Conservation (phyloP, 2,888 invertebrate genomes). For the Phasia obesa region DNA sequence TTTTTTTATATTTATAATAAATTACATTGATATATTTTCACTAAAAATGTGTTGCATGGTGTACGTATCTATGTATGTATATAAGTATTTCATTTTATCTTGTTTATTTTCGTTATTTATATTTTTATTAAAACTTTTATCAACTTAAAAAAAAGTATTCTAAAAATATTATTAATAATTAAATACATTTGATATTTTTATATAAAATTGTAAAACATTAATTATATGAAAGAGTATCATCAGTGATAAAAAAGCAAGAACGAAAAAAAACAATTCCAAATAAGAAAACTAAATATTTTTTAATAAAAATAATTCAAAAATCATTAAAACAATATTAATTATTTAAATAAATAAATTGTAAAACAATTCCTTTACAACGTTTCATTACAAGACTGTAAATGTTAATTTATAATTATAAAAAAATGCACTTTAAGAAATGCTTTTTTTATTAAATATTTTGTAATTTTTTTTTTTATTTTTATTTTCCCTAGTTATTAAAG, state of each 20-base stretch:
- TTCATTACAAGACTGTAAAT: background rate
- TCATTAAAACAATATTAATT: background rate
- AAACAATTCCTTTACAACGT: conserved; percentile 5
- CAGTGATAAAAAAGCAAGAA: background rate
- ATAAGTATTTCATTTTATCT: conserved; percentile 48
- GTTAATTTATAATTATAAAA: conserved; percentile 5
- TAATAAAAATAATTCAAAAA: background rate
- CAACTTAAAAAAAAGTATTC: conserved; percentile 28
- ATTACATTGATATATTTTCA: conserved; percentile 71
- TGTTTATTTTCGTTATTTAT: conserved; percentile 39
- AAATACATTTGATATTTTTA: background rate
- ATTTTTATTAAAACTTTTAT: conserved; percentile 24
- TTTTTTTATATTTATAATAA: conserved; percentile 58
- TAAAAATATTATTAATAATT: conserved; percentile 9
- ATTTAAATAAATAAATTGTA: background rate
- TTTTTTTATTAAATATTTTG: conserved; percentile 25
- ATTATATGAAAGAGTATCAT: conserved; percentile 23
- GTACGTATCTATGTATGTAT: too few species aligned
- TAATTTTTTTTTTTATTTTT: conserved; percentile 11
- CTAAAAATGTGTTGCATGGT: conserved; percentile 68
- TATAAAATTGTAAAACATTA: conserved; percentile 27
- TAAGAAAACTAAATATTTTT: too few species aligned
- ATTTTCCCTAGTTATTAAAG: conserved; percentile 51
- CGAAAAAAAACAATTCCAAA: too few species aligned
- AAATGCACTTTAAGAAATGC: conserved; percentile 65